Conservation (phyloP, 1,140 invertebrate genomes). For the Asobara japonica region DNA sequence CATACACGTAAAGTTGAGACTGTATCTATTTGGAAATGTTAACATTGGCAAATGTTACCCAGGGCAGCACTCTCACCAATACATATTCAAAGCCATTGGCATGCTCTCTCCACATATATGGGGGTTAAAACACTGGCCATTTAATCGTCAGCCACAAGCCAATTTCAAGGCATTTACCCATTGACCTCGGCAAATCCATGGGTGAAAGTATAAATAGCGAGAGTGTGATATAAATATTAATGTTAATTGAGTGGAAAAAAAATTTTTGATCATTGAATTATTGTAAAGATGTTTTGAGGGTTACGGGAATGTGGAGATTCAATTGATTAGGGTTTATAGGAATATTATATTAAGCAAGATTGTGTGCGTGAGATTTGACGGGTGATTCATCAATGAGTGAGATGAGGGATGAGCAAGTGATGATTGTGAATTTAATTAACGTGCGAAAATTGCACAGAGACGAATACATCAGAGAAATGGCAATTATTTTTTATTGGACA, state of each 20-base stretch:
- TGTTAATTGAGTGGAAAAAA: conserved; percentile 3
- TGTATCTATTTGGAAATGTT: no score
- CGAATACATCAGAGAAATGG: no score
- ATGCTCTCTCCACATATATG: neutral
- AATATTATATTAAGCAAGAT: neutral
- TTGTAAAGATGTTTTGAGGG: neutral
- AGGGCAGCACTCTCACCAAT: neutral
- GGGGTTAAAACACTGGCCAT: neutral
- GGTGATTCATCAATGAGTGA: neutral
- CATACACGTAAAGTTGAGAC: no score
- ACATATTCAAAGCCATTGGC: neutral
- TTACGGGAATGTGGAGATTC: neutral
- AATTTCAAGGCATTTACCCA: conserved; percentile 8
- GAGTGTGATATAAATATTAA: conserved; percentile 28
- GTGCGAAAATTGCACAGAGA: no score
- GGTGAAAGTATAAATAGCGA: conserved; percentile 27
- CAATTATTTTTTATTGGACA: no score
- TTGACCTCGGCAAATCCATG: conserved; percentile 3
- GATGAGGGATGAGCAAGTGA: neutral
- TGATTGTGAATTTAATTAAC: no score
- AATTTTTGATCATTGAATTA: neutral
- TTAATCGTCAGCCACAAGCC: conserved; percentile 8
- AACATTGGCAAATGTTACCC: no score
- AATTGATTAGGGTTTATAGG: neutral
- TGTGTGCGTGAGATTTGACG: conserved; percentile 20